A percentile compares a stretch with the other conserved stretches of the same genome.
Conservation (phyloP, 2,113 vertebrate species). For the Catagonus wagneri region DNA sequence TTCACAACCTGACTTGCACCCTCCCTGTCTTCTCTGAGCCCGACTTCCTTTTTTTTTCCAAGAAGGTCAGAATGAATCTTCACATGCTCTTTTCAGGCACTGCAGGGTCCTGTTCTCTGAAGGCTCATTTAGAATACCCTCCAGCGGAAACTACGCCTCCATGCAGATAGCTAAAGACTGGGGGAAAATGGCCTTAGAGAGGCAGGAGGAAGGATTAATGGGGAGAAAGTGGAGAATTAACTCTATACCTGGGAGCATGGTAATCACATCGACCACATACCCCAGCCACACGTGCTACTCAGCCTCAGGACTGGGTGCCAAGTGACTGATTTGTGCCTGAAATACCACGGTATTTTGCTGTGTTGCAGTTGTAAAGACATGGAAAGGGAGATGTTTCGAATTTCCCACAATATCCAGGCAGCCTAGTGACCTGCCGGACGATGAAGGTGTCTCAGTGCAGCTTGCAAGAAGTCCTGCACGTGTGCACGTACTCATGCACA, state of each 20-base stretch:
- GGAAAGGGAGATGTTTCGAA: not conserved
- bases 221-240: not conserved
- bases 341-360: not conserved
- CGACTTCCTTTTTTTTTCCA: not conserved
- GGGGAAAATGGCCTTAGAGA: not conserved
- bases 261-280: not conserved
- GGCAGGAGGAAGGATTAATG: not conserved
- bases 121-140: not conserved
- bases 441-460: not conserved
- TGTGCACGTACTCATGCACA: fast-evolving
- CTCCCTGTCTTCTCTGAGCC: not conserved
- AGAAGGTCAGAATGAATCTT: conserved; percentile 13
- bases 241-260: no score
- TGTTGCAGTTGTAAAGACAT: not conserved
- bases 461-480: not conserved
- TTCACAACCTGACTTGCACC: not conserved
- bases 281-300: not conserved
- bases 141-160: not conserved
- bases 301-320: not conserved
- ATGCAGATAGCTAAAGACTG: conserved; percentile 3
- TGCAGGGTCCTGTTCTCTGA: not conserved
- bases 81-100: not conserved
- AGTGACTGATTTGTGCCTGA: not conserved
- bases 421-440: not conserved
- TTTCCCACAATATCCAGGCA: not conserved